Conservation (phyloP, 2,888 invertebrate species). For the Ecliptopera silaceata region DNA sequence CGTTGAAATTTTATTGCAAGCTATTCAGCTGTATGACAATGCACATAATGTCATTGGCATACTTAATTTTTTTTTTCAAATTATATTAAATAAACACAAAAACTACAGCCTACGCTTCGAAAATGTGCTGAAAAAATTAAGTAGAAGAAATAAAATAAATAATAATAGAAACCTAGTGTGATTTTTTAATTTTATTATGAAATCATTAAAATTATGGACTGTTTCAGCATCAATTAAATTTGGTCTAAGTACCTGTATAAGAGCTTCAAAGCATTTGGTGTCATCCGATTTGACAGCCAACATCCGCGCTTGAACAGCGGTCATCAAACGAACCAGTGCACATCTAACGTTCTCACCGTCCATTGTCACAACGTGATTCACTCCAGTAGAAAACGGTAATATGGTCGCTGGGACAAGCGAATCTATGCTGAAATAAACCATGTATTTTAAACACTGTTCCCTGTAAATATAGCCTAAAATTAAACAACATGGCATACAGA, state of each 20-base stretch:
- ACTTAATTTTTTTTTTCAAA: too few species aligned
- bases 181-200: too few species aligned
- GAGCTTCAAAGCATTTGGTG: slow-evolving; percentile 87
- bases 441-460: slow-evolving; percentile 4
- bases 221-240: too few species aligned
- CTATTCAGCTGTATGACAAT: too few species aligned
- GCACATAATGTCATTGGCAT: too few species aligned
- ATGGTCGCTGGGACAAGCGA: slow-evolving; percentile 80
- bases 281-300: slow-evolving; percentile 88
- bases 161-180: too few species aligned
- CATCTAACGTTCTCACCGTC: slow-evolving; percentile 88
- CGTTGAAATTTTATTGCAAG: too few species aligned
- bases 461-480: slow-evolving; percentile 1
- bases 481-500: neutral
- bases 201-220: too few species aligned
- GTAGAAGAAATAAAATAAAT: too few species aligned
- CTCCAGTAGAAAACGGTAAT: slow-evolving; percentile 76
- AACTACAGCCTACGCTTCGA: too few species aligned
- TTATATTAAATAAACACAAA: too few species aligned
- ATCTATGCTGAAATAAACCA: slow-evolving; percentile 72
- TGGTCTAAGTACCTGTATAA: slow-evolving; percentile 64
- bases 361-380: slow-evolving; percentile 71
- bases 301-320: slow-evolving; percentile 85
- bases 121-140: too few species aligned
- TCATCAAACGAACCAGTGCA: slow-evolving; percentile 83